These are phyloP conservation scores for Aphelenchoides besseyi DNA, from an alignment of 1,140 invertebrate species.

Conservation along the genomic window DNA sequence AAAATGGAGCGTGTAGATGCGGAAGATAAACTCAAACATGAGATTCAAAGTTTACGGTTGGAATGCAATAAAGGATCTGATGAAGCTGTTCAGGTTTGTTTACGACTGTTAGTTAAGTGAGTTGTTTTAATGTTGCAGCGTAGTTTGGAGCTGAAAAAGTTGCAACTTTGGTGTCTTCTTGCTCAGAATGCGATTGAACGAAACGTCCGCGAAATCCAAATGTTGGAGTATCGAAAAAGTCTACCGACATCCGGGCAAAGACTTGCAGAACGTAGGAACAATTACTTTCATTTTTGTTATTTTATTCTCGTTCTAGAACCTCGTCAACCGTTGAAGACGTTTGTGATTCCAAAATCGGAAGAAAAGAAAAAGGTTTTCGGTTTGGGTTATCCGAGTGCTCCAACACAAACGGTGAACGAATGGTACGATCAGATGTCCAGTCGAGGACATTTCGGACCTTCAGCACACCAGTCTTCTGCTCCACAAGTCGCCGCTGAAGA, in stretches of 20 bases:
- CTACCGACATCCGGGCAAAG: background rate
- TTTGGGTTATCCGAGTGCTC: conserved; percentile 82
- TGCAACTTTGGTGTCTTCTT: conserved; percentile 2
- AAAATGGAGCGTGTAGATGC: background rate
- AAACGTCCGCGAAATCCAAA: background rate
- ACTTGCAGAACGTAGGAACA: background rate
- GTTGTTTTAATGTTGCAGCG: background rate
- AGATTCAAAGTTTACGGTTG: background rate
- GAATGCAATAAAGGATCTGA: background rate
- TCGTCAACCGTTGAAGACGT: background rate
- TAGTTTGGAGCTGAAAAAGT: conserved; percentile 8
- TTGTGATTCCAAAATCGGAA: conserved; percentile 6
- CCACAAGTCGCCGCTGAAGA: conserved; percentile 19
- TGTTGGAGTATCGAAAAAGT: background rate
- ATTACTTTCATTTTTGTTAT: background rate
- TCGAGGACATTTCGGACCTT: conserved; percentile 70
- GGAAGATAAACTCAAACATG: background rate
- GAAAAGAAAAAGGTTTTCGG: conserved; percentile 12
- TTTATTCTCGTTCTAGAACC: background rate
- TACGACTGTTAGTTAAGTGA: background rate
- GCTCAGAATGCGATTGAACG: background rate
- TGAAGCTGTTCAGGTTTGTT: conserved; percentile 6
- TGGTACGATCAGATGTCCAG: conserved; percentile 83
- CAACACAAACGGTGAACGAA: conserved; percentile 85
- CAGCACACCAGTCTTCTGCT: background rate